Percentiles rank a stretch among this genome's conserved stretches.
Evolutionary conservation across 2,113 vertebrate species (phyloP).

Genomic region (Chamaea fasciata): DNA sequence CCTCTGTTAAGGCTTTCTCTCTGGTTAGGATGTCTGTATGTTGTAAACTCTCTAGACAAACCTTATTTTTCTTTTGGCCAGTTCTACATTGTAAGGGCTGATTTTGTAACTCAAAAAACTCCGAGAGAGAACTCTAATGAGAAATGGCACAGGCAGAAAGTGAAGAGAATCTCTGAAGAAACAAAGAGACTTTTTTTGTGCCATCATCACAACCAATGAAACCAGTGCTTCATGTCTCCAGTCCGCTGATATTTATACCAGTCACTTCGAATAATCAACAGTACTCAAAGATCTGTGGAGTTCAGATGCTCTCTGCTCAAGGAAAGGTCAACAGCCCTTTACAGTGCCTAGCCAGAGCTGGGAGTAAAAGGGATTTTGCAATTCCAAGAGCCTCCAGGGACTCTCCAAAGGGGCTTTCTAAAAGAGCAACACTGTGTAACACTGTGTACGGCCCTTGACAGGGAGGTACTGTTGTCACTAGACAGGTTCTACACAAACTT

Average conservation of each 20-base stretch:
- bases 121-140: not conserved
- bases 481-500: not conserved
- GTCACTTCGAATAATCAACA: not conserved
- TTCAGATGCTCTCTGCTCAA: not conserved
- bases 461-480: not conserved
- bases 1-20: not conserved
- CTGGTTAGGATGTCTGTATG: not conserved
- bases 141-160: not conserved
- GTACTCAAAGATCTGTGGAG: not conserved
- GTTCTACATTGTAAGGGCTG: not conserved
- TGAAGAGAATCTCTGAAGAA: not conserved
- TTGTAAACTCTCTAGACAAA: not conserved
- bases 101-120: not conserved
- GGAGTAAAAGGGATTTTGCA: not conserved
- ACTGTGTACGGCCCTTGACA: fast-evolving
- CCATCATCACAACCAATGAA: not conserved
- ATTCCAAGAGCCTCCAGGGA: not conserved
- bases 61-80: not conserved
- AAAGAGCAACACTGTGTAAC: not conserved
- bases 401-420: not conserved
- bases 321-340: not conserved
- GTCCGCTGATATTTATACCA: not conserved
- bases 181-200: not conserved
- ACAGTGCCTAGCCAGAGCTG: not conserved
- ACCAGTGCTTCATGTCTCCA: not conserved